A percentile compares a stretch with the other conserved stretches of the same genome.
These are phyloP conservation scores for Entomyzon cyanotis DNA, from an alignment of 2,113 vertebrate species.

Conservation along the genomic window DNA sequence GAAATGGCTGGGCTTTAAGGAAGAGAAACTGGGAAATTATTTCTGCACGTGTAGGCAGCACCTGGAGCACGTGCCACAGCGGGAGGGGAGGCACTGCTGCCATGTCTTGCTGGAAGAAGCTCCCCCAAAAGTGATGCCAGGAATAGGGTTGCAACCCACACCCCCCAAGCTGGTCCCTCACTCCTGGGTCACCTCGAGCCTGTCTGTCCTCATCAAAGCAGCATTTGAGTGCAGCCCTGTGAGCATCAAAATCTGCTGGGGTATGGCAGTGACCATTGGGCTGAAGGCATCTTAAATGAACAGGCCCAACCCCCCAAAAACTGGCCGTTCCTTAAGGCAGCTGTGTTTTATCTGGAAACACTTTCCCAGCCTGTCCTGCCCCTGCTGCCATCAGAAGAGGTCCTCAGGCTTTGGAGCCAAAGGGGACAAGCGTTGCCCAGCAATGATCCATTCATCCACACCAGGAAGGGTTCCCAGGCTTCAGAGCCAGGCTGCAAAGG, in stretches of 20 bases:
- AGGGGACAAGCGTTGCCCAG: neutral
- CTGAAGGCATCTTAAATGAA: neutral
- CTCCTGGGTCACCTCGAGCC: fast-evolving
- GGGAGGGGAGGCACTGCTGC: neutral
- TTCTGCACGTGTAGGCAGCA: neutral
- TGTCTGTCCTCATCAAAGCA: neutral
- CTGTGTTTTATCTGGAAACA: neutral
- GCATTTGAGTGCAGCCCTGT: fast-evolving
- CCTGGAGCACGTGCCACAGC: fast-evolving
- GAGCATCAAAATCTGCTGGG: neutral
- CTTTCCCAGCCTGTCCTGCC: neutral
- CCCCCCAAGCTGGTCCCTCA: neutral
- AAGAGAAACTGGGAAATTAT: neutral
- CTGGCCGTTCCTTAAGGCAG: neutral
- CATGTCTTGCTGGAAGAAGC: neutral
- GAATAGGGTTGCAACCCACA: neutral
- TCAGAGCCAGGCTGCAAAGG: neutral
- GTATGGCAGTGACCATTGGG: neutral
- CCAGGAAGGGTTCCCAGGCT: neutral
- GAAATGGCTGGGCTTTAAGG: neutral
- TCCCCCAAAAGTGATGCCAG: neutral
- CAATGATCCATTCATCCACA: neutral
- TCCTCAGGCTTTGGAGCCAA: neutral
- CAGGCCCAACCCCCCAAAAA: neutral
- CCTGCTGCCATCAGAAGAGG: neutral